These are phyloP conservation scores for Lamellibrachia satsuma DNA, from an alignment of 2,888 invertebrate species.

Conservation along the genomic window DNA sequence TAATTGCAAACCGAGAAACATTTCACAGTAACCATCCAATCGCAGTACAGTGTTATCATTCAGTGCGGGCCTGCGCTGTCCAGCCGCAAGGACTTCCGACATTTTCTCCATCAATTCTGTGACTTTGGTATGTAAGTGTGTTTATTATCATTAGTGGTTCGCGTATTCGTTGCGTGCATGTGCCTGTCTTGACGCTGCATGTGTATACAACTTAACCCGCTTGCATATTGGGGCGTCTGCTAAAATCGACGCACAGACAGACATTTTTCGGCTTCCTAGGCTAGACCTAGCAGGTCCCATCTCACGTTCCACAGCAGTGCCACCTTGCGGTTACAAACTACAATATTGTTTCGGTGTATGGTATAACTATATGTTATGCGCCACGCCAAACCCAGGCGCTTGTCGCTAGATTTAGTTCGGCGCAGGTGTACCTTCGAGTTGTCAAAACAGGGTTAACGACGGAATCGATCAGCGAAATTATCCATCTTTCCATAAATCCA, in stretches of 20 bases:
- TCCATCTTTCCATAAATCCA: too few relatives aligned
- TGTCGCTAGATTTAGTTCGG: too few relatives aligned
- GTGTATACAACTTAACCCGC: background rate
- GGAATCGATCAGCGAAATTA: too few relatives aligned
- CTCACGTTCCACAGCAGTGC: background rate
- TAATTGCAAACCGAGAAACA: background rate
- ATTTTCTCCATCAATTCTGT: constrained; percentile 8
- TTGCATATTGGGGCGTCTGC: background rate
- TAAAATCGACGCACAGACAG: constrained; percentile 17
- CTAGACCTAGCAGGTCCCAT: background rate
- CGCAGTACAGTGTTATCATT: background rate
- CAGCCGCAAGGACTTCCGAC: constrained; percentile 12
- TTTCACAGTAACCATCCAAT: background rate
- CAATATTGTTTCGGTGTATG: background rate
- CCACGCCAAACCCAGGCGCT: too few relatives aligned
- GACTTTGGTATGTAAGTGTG: background rate
- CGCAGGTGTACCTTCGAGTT: too few relatives aligned
- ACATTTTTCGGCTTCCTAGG: background rate
- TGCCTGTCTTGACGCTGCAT: background rate
- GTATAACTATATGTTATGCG: too few relatives aligned
- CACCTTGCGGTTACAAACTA: background rate
- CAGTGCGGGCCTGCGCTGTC: constrained; percentile 6
- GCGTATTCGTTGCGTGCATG: background rate
- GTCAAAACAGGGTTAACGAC: too few relatives aligned
- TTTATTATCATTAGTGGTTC: background rate